These are phyloP conservation scores for Liolophura sinensis DNA, from an alignment of 1,140 invertebrate species.

Conservation along the genomic window DNA sequence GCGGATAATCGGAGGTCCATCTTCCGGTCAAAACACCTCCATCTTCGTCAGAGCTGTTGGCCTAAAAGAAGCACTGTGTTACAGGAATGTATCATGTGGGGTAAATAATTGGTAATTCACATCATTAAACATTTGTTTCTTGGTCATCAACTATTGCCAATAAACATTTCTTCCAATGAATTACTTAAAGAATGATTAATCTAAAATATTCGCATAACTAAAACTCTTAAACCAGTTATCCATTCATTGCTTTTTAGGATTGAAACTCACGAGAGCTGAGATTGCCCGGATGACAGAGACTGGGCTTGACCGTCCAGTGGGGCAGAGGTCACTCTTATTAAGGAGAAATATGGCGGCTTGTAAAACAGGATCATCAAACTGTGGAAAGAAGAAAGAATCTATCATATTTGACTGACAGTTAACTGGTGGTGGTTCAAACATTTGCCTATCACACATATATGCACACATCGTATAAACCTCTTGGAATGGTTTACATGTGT, in stretches of 20 bases:
- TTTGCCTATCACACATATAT: no score
- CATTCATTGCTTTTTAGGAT: no score
- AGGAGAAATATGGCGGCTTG: conserved; percentile 32
- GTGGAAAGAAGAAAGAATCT: conserved; percentile 4
- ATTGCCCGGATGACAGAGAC: conserved; percentile 29
- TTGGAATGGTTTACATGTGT: not conserved
- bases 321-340: conserved; percentile 27
- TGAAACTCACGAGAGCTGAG: conserved; percentile 27
- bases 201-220: no score
- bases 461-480: not conserved
- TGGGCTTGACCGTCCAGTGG: conserved; percentile 21
- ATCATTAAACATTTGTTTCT: no score
- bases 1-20: conserved; percentile 79
- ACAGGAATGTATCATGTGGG: no score
- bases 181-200: no score
- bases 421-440: no score
- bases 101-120: no score
- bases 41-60: conserved; percentile 68
- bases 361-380: conserved; percentile 39
- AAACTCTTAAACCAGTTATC: no score
- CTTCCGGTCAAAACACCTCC: conserved; percentile 85
- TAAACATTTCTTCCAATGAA: no score
- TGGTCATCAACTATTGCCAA: no score
- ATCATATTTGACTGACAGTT: no score
- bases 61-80: conserved; percentile 9